phyloP scores from a whole-genome alignment of 2,888 invertebrate genomes.

The Apantesis nais region DNA sequence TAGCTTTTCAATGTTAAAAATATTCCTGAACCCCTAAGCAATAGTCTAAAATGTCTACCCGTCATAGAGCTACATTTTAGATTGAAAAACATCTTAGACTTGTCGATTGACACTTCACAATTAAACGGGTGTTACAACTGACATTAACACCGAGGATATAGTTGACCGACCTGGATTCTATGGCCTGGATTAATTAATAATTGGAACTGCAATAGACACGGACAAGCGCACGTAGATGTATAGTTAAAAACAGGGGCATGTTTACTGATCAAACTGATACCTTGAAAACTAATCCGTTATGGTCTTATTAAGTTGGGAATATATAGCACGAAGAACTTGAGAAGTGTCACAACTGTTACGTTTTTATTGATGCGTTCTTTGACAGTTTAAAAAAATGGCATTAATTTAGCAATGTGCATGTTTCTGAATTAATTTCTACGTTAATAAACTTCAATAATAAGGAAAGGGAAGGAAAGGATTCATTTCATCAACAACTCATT shows the following conservation, averaged over 20 bases:
- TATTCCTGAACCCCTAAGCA: not conserved
- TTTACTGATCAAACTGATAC: constrained; percentile 35
- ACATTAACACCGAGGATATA: constrained; percentile 71
- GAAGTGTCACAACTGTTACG: not conserved
- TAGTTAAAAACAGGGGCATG: constrained; percentile 30
- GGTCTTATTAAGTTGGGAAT: constrained; percentile 9
- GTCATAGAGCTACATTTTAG: constrained; percentile 11
- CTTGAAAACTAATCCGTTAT: constrained; percentile 18
- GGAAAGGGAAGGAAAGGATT: not conserved
- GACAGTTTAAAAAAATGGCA: not conserved
- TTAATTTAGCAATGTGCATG: not conserved
- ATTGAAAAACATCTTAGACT: constrained; percentile 32
- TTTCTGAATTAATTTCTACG: not conserved
- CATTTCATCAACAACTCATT: too few species aligned
- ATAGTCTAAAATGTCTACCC: not conserved
- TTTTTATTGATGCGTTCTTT: not conserved
- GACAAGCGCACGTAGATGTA: constrained; percentile 41
- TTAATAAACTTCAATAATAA: not conserved
- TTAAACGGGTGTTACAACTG: constrained; percentile 57
- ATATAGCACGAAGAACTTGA: constrained; percentile 16
- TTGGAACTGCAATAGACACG: constrained; percentile 52
- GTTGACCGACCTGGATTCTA: constrained; percentile 71
- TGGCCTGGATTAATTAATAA: constrained; percentile 65
- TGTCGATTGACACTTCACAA: constrained; percentile 48
- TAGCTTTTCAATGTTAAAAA: too few species aligned